phyloP scores from a whole-genome alignment of 2,888 invertebrate species.

The Biston stratarius region DNA sequence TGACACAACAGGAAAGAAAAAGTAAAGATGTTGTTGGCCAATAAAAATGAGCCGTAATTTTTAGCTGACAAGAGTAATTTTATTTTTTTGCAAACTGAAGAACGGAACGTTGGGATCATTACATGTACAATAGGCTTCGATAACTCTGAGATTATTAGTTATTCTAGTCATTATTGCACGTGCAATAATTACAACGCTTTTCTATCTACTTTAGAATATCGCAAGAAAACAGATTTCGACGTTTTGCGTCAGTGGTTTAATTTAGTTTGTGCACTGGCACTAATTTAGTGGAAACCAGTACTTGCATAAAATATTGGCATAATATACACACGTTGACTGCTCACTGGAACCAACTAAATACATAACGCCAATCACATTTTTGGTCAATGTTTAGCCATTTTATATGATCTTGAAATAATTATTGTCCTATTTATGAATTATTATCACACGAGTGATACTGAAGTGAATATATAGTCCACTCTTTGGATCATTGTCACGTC shows the following conservation, averaged over 20 bases:
- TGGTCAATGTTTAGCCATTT: neutral
- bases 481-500: neutral
- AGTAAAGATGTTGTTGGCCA: too few species aligned
- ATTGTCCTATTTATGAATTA: neutral
- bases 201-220: neutral
- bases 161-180: neutral
- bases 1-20: too few species aligned
- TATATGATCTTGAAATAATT: neutral
- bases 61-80: too few species aligned
- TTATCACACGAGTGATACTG: neutral
- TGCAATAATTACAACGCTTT: neutral
- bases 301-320: neutral
- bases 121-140: neutral
- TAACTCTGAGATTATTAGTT: neutral
- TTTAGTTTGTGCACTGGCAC: conserved; percentile 2
- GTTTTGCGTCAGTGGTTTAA: neutral
- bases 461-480: neutral
- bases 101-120: neutral
- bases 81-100: too few species aligned
- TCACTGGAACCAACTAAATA: conserved; percentile 3
- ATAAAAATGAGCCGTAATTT: too few species aligned
- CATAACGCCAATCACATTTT: neutral
- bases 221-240: neutral
- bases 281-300: neutral
- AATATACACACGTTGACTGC: neutral